Base-by-base conservation (phyloP, 2,797 vertebrate genomes). In the Pangasius mekongensis region DNA sequence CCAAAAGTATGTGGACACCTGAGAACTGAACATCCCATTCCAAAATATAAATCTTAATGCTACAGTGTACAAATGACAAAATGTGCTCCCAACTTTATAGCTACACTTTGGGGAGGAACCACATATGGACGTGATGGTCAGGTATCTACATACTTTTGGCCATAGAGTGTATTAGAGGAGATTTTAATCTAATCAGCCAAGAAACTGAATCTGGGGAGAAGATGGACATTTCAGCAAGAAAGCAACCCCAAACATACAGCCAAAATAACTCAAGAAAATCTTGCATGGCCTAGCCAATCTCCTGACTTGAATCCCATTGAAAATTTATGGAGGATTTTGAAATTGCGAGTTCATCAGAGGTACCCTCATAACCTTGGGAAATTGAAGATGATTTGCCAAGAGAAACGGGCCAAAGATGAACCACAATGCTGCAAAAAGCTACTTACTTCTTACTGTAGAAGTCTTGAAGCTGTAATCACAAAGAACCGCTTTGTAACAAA, bases 341-440 rank as follows among this genome's bases (percentile, higher is more conserved):
- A 83, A 83, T 30, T 30, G 60, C 16, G 20, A 52, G 81, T 66
- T 66, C 81, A 66, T 66, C 60, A 30, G 0, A 16, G 18, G 43
- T 62, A 83, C 60, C 82, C 39, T 83, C 39, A 10, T 47, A 66
- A 83, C 27, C 39, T n/a, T 49, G 27, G 36, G 27, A 83, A 83
- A 83, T 83, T 66, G 24, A 20, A 66, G 39, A 83, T 49, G 62
- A 83, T 33, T 30, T 83, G 82, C 82, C 82, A 83, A 66, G 7
- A 83, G 27, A 16, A 64, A 64, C 0, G 81, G 2, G 60, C 81
- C 39, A 64, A n/a, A 22, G 22, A 43, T 49, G 13, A 20, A 67
- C 82, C 82, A 49, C 62, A 83, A 49, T 13, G 43, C 60, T 49
- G 58, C 80, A 83, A 47, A 62, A 83, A n/a, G 24, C 33, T 43